phyloP scores from a whole-genome alignment of 2,113 vertebrate species.

The Ivindomyrus marchei region DNA sequence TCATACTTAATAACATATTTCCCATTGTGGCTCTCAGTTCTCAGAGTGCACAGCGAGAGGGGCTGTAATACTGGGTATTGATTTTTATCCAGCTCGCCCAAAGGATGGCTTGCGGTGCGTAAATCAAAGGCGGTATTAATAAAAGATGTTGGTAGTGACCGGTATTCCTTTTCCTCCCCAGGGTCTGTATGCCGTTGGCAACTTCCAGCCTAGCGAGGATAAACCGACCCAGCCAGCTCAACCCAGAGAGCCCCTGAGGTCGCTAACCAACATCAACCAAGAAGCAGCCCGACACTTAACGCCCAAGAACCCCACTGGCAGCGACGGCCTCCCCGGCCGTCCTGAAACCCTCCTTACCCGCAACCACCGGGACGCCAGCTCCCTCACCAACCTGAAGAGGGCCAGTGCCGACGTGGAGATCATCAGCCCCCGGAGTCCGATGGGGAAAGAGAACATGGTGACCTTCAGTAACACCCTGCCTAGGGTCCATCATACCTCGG shows the following conservation, averaged over 20 bases:
- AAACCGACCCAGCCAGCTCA: slow-evolving; percentile 51
- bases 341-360: slow-evolving; percentile 55
- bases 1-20: background rate
- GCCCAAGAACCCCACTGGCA: slow-evolving; percentile 64
- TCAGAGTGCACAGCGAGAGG: background rate
- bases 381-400: slow-evolving; percentile 78
- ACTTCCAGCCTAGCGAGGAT: slow-evolving; percentile 84
- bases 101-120: background rate
- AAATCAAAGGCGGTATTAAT: background rate
- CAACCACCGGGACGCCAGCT: slow-evolving; percentile 72
- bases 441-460: slow-evolving; percentile 92
- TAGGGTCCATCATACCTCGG: slow-evolving; percentile 71
- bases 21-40: background rate
- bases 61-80: background rate
- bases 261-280: slow-evolving; percentile 78
- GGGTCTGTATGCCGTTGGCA: slow-evolving; percentile 88
- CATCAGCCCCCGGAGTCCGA: slow-evolving; percentile 81
- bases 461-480: slow-evolving; percentile 96
- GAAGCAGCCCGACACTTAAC: slow-evolving; percentile 66
- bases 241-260: slow-evolving; percentile 72
- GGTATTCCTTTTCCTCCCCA: slow-evolving; percentile 46
- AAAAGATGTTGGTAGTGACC: background rate
- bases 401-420: slow-evolving; percentile 90
- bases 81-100: background rate
- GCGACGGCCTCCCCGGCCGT: slow-evolving; percentile 45